Evolutionary conservation across 1,140 invertebrate species (phyloP).

Genomic region (Macrosteles quadrilineatus): DNA sequence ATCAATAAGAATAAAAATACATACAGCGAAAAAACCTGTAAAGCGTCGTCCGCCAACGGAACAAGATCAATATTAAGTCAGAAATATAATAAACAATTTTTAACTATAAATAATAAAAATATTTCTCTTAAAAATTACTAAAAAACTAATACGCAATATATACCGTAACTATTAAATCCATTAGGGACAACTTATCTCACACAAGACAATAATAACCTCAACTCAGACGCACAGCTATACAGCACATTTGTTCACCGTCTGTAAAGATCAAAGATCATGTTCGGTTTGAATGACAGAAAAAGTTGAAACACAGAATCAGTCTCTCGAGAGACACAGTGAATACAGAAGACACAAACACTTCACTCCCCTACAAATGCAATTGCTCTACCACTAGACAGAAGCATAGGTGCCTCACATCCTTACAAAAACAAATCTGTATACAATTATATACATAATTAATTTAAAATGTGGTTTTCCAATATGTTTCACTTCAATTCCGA

Average conservation of each 20-base stretch:
- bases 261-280: background rate
- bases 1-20: conserved; percentile 24
- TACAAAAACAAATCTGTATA: conserved; percentile 21
- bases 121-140: conserved; percentile 27
- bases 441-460: conserved; percentile 23
- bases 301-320: conserved; percentile 10
- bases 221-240: conserved; percentile 5
- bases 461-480: background rate
- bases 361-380: conserved; percentile 14
- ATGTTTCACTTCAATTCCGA: no score
- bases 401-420: conserved; percentile 20
- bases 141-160: conserved; percentile 22
- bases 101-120: conserved; percentile 31
- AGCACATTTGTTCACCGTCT: background rate
- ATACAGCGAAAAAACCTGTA: conserved; percentile 12
- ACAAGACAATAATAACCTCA: conserved; percentile 29
- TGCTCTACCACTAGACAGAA: conserved; percentile 16
- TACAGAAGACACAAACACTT: conserved; percentile 6
- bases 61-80: background rate
- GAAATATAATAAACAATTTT: conserved; percentile 14
- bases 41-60: conserved; percentile 1
- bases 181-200: conserved; percentile 28
- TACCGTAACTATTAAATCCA: conserved; percentile 24
- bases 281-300: background rate
- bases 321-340: background rate